phyloP scores from a whole-genome alignment of 2,113 vertebrate species.

The Brachionichthys hirsutus region DNA sequence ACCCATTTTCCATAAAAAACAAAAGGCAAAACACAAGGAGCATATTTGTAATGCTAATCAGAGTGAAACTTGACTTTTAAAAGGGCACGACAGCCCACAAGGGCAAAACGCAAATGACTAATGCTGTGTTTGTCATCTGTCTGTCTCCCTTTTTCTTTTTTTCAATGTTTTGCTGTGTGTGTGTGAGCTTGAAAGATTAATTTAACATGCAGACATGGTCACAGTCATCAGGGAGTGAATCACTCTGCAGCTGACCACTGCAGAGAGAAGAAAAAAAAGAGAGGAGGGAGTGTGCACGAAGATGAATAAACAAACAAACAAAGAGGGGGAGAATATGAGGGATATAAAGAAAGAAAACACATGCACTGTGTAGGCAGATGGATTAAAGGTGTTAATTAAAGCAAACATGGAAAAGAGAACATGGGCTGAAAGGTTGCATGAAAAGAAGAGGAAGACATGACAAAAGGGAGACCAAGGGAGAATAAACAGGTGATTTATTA shows the following conservation, averaged over 20 bases:
- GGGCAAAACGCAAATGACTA: slow-evolving; percentile 27
- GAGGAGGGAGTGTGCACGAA: not conserved
- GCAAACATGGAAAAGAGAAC: too few species aligned
- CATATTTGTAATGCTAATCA: slow-evolving; percentile 37
- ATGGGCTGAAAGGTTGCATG: not conserved
- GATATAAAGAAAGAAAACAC: not conserved
- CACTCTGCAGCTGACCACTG: slow-evolving; percentile 26
- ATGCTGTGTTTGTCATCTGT: slow-evolving; percentile 20
- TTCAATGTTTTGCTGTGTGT: not conserved
- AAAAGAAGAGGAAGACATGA: not conserved
- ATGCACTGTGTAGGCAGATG: too few species aligned
- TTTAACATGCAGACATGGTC: slow-evolving; percentile 17
- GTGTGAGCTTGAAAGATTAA: not conserved
- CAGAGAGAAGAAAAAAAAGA: not conserved
- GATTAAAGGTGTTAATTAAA: slow-evolving; percentile 1
- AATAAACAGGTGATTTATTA: not conserved
- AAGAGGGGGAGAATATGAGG: not conserved
- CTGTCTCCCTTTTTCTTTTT: slow-evolving; percentile 4
- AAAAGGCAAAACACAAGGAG: not conserved
- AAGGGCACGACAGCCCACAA: slow-evolving; percentile 42
- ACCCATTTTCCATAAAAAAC: slow-evolving; percentile 11
- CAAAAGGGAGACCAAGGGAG: not conserved
- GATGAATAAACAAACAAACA: slow-evolving; percentile 4
- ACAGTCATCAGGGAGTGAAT: slow-evolving; percentile 18
- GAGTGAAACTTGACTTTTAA: slow-evolving; percentile 14